Conservation (phyloP, 2,113 vertebrate species). For the Cinclus cinclus region DNA sequence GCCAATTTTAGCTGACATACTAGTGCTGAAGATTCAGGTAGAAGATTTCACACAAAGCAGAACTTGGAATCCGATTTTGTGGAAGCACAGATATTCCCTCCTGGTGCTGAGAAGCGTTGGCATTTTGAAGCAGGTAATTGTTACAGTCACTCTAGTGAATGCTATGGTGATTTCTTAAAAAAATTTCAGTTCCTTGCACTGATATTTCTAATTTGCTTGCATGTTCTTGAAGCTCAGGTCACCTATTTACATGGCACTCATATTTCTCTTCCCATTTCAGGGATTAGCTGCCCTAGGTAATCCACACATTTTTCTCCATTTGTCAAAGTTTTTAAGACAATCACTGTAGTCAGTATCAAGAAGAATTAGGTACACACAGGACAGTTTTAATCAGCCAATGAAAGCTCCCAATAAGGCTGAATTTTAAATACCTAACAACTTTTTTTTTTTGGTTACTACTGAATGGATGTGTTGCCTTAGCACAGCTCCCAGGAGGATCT, state of each 20-base stretch:
- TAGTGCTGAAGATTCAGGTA: background rate
- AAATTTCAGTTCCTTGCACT: background rate
- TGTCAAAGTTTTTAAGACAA: background rate
- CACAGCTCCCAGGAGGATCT: background rate
- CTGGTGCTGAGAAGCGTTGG: background rate
- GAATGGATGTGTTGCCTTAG: background rate
- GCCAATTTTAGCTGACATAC: background rate
- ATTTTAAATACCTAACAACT: background rate
- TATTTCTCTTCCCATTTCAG: background rate
- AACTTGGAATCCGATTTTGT: background rate
- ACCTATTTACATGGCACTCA: background rate
- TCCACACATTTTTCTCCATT: background rate
- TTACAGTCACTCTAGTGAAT: background rate
- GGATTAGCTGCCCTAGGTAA: background rate
- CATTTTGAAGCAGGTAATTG: background rate
- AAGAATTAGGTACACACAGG: background rate
- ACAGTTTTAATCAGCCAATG: background rate
- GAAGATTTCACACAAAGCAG: background rate
- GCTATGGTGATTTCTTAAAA: background rate
- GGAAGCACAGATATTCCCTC: background rate
- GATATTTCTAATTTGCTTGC: background rate
- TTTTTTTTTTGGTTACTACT: background rate
- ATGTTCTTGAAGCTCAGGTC: background rate
- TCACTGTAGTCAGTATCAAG: background rate
- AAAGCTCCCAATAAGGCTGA: background rate